These are phyloP conservation scores for Dichetophora obliterata DNA, from an alignment of 2,888 invertebrate genomes.

Conservation along the genomic window DNA sequence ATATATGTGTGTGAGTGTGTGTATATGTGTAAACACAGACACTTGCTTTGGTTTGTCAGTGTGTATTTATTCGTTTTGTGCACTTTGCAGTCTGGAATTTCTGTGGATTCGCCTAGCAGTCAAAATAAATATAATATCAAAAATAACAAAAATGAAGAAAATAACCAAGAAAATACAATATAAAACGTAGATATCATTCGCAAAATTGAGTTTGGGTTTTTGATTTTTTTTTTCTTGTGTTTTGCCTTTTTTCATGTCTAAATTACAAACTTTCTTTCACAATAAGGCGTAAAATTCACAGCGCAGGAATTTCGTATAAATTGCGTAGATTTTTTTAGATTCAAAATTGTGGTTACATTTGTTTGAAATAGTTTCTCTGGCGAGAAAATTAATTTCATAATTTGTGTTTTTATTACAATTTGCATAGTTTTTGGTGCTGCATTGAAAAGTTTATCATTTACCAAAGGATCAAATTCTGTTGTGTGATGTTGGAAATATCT, in stretches of 20 bases:
- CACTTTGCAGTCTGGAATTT: constrained; percentile 33
- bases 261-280: too few relatives aligned
- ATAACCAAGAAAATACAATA: background rate
- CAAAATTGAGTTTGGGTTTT: background rate
- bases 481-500: background rate
- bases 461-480: constrained; percentile 32
- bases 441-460: background rate
- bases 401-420: constrained; percentile 59
- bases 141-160: background rate
- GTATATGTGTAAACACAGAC: constrained; percentile 9
- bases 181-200: too few relatives aligned
- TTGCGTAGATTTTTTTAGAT: constrained; percentile 27
- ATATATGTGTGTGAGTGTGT: constrained; percentile 35
- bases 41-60: constrained; percentile 11
- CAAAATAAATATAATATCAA: background rate
- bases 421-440: constrained; percentile 56
- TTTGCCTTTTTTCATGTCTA: constrained; percentile 19
- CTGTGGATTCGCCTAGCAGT: constrained; percentile 27
- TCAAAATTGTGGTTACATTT: background rate
- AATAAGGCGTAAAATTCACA: background rate
- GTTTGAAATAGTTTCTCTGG: background rate
- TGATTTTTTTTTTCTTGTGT: constrained; percentile 4
- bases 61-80: constrained; percentile 34
- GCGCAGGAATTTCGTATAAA: constrained; percentile 39
- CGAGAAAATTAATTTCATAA: background rate